These are phyloP conservation scores for Heliconius nattereri DNA, from an alignment of 1,140 invertebrate genomes.

Conservation along the genomic window DNA sequence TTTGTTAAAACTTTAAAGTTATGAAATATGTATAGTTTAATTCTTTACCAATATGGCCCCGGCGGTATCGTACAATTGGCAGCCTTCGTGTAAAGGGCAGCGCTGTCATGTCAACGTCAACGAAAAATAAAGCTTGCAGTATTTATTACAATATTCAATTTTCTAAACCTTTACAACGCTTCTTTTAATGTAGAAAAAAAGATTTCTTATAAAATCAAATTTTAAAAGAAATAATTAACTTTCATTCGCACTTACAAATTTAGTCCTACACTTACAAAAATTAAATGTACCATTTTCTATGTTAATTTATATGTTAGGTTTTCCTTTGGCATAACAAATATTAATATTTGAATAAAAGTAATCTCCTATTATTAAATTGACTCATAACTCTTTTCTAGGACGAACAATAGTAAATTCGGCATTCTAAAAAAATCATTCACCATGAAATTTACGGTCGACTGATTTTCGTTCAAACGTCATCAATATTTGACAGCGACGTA, in stretches of 20 bases:
- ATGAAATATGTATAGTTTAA: not conserved
- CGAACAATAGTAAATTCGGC: not conserved
- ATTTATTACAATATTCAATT: not conserved
- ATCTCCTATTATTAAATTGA: too few relatives aligned
- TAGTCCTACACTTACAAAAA: too few relatives aligned
- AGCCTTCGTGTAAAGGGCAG: slow-evolving; percentile 3
- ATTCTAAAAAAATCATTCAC: not conserved
- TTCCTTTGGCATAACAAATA: too few relatives aligned
- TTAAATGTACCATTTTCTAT: too few relatives aligned
- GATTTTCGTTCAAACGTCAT: slow-evolving; percentile 12
- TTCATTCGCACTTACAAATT: too few relatives aligned
- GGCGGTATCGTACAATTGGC: not conserved
- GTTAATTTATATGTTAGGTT: too few relatives aligned
- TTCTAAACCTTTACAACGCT: not conserved
- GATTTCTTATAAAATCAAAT: too few relatives aligned
- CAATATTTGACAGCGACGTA: slow-evolving; percentile 23
- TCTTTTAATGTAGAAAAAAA: not conserved
- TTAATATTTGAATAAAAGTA: too few relatives aligned
- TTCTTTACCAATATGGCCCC: not conserved
- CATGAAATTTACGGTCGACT: not conserved
- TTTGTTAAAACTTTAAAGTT: not conserved
- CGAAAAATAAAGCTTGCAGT: not conserved
- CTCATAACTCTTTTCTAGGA: not conserved
- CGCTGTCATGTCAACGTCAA: not conserved
- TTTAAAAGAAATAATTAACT: too few relatives aligned